phyloP scores from a whole-genome alignment of 2,113 vertebrate genomes.

The Mustela nigripes region DNA sequence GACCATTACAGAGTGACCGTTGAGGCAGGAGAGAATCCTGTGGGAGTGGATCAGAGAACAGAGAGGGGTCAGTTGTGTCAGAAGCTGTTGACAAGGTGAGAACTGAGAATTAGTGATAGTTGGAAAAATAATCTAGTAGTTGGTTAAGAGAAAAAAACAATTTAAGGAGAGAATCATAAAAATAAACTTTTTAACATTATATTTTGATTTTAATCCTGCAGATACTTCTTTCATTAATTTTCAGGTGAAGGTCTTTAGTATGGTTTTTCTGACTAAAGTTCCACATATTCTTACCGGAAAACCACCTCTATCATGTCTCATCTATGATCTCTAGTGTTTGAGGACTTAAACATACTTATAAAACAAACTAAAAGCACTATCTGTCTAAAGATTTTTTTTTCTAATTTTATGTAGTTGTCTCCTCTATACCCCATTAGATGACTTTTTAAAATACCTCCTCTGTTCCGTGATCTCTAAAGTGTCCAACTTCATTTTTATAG shows the following conservation, averaged over 20 bases:
- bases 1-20: background rate
- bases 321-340: background rate
- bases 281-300: background rate
- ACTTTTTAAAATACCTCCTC: background rate
- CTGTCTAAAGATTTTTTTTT: constrained; percentile 39
- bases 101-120: background rate
- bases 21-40: background rate
- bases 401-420: background rate
- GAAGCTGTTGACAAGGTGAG: background rate
- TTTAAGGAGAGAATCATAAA: background rate
- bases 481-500: background rate
- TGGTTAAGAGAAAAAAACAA: background rate
- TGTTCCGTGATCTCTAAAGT: constrained; percentile 30
- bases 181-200: background rate
- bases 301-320: background rate
- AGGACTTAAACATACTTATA: background rate
- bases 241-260: background rate
- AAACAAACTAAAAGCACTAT: background rate
- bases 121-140: background rate
- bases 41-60: background rate
- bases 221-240: background rate
- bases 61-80: background rate
- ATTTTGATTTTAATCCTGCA: constrained; percentile 10
- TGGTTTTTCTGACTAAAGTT: background rate
- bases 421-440: background rate